Evolutionary conservation across 2,888 invertebrate genomes (phyloP).

Genomic region (Ochropleura leucogaster): DNA sequence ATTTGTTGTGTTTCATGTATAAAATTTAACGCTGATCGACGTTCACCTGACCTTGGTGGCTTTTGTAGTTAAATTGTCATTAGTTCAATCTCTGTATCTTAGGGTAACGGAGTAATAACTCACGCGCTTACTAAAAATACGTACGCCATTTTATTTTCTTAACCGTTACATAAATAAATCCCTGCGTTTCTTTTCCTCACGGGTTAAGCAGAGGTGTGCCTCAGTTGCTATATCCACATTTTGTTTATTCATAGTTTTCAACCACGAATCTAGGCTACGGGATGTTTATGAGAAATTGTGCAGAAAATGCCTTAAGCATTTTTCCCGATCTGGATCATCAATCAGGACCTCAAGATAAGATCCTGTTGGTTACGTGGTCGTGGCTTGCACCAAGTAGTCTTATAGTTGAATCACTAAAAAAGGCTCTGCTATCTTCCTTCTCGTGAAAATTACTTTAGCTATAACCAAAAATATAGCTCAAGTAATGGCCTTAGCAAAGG

Average conservation of each 20-base stretch:
- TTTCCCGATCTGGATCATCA: background rate
- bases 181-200: no score
- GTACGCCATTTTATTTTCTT: constrained; percentile 1
- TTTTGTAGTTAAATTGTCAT: constrained; percentile 16
- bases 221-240: background rate
- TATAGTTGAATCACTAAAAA: background rate
- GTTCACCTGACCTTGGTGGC: constrained; percentile 2
- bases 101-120: constrained; percentile 11
- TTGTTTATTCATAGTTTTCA: no score
- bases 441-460: constrained; percentile 28
- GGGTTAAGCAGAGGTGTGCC: background rate
- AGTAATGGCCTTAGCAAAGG: constrained; percentile 47
- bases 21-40: background rate
- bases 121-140: background rate
- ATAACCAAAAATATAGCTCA: constrained; percentile 35
- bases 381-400: background rate
- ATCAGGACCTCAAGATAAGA: background rate
- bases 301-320: background rate
- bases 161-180: background rate
- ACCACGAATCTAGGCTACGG: no score
- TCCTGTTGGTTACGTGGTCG: no score
- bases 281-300: no score
- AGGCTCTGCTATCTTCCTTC: background rate
- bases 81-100: constrained; percentile 7
- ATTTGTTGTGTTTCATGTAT: background rate